A percentile compares a stretch with the other conserved stretches of the same genome.
phyloP scores from a whole-genome alignment of 2,113 vertebrate species.

The Suricata suricatta region DNA sequence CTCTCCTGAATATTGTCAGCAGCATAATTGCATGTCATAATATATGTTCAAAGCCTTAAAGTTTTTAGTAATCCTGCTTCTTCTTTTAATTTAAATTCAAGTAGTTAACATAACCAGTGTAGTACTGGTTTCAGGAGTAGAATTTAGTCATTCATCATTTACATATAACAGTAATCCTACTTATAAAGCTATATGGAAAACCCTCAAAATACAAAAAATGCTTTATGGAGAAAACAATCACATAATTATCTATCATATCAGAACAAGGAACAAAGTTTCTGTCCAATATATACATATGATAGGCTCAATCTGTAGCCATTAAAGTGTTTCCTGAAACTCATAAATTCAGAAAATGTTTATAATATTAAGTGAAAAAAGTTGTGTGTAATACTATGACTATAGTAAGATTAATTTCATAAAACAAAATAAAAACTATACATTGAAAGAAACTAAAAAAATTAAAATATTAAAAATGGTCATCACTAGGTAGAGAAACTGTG shows the following conservation, averaged over 20 bases:
- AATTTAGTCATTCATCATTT: too few species aligned
- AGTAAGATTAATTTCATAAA: slow-evolving; percentile 30
- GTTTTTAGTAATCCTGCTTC: slow-evolving; percentile 21
- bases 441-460: neutral
- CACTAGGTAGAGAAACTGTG: neutral
- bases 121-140: too few species aligned
- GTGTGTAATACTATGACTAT: neutral
- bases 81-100: neutral
- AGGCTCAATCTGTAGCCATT: slow-evolving; percentile 11
- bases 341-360: slow-evolving; percentile 24
- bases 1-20: slow-evolving; percentile 24
- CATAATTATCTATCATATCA: neutral
- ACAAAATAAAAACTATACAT: slow-evolving; percentile 11
- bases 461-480: slow-evolving; percentile 12
- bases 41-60: neutral
- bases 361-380: neutral
- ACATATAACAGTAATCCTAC: neutral
- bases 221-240: slow-evolving; percentile 36
- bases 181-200: neutral
- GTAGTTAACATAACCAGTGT: too few species aligned
- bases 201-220: slow-evolving; percentile 15
- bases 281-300: neutral
- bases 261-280: slow-evolving; percentile 4
- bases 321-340: slow-evolving; percentile 11
- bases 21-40: neutral